Evolutionary conservation across 2,888 invertebrate genomes (phyloP).

Genomic region (Epinotia ramella): DNA sequence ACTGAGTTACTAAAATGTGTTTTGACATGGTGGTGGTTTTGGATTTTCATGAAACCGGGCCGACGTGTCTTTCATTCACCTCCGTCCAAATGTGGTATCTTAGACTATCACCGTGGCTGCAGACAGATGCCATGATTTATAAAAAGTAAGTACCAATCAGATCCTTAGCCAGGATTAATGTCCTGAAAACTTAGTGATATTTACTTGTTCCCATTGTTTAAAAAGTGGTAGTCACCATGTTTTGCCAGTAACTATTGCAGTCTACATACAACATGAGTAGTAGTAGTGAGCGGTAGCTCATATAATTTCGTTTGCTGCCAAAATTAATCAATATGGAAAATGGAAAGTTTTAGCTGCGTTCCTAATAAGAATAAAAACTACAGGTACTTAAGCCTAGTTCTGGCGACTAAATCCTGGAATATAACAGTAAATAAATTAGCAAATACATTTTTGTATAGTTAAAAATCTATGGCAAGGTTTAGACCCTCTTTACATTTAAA

Average conservation of each 20-base stretch:
- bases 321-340: background rate
- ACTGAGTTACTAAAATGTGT: no score
- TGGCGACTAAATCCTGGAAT: slow-evolving; percentile 23
- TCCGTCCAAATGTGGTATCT: no score
- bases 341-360: background rate
- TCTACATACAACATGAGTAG: background rate
- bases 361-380: slow-evolving; percentile 18
- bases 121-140: background rate
- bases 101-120: background rate
- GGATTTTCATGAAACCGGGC: no score
- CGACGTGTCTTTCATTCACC: no score
- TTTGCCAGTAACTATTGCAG: background rate
- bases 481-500: background rate
- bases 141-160: background rate
- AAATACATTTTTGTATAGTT: slow-evolving; percentile 29
- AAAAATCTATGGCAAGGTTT: slow-evolving; percentile 21
- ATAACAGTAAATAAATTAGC: slow-evolving; percentile 32
- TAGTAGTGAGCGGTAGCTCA: no score
- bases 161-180: background rate
- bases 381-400: slow-evolving; percentile 30
- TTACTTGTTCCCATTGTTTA: background rate
- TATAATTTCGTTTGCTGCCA: background rate
- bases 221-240: background rate
- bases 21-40: no score
- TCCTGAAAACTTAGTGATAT: background rate